phyloP scores from a whole-genome alignment of 2,113 vertebrate species.

The Gambusia holbrooki region DNA sequence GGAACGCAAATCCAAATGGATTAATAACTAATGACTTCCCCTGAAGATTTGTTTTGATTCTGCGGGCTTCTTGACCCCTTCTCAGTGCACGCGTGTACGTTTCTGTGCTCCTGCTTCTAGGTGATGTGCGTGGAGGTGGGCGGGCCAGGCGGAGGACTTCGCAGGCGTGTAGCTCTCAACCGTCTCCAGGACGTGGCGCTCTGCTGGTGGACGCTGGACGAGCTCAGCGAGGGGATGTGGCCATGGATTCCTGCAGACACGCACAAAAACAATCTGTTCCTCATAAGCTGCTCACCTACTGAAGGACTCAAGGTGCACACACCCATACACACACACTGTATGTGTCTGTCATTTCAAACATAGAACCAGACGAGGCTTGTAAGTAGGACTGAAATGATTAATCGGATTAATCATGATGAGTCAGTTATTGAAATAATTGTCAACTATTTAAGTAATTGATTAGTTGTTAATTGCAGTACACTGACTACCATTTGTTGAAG shows the following conservation, averaged over 20 bases:
- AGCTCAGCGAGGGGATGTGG: conserved; percentile 82
- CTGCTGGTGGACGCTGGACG: conserved; percentile 88
- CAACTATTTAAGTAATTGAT: too few species aligned
- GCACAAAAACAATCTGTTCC: conserved; percentile 87
- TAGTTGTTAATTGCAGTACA: too few species aligned
- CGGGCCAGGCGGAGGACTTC: conserved; percentile 74
- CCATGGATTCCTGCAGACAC: conserved; percentile 87
- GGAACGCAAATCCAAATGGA: conserved; percentile 38
- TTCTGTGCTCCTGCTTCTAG: conserved; percentile 67
- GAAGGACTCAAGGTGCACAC: conserved; percentile 86
- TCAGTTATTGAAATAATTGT: too few species aligned
- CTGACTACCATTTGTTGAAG: too few species aligned
- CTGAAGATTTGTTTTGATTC: conserved; percentile 1
- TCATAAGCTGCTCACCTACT: conserved; percentile 82
- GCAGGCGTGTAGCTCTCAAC: conserved; percentile 83
- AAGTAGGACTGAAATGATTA: too few species aligned
- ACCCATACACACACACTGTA: not conserved
- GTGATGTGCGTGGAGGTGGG: conserved; percentile 84
- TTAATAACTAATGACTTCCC: conserved; percentile 27
- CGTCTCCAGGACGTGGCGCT: conserved; percentile 83
- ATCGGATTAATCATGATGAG: too few species aligned
- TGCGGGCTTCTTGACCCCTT: not conserved
- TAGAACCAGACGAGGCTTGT: too few species aligned
- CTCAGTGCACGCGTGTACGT: not conserved
- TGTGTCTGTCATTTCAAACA: not conserved